Conservation (phyloP, 2,888 invertebrate species). For the Nasonovia ribisnigri region DNA sequence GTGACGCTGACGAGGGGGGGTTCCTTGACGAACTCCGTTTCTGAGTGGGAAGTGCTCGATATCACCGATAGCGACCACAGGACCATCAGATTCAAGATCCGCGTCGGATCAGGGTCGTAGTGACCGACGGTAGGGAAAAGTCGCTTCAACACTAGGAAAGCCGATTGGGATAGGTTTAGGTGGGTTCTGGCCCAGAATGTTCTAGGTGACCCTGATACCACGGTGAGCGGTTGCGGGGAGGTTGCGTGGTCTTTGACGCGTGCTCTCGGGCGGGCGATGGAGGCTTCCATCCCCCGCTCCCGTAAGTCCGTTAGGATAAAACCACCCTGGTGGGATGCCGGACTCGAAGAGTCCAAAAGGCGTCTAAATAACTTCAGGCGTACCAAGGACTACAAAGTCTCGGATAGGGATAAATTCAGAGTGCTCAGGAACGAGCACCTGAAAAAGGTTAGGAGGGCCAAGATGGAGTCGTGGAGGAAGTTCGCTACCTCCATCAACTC, state of each 20-base stretch:
- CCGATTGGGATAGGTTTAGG: conserved; percentile 8
- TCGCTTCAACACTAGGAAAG: neutral
- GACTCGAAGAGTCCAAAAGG: neutral
- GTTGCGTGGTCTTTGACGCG: neutral
- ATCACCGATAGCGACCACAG: conserved; percentile 14
- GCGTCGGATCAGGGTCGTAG: neutral
- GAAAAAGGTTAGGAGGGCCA: neutral
- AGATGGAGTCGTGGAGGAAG: neutral
- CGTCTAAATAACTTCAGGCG: neutral
- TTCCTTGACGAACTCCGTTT: neutral
- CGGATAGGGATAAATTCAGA: neutral
- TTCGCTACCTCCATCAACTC: neutral
- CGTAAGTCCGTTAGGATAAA: neutral
- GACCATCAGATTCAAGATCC: neutral
- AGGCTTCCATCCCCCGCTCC: neutral
- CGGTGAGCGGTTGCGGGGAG: neutral
- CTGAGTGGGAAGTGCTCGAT: neutral
- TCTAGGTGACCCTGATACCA: neutral
- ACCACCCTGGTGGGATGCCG: neutral
- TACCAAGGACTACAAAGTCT: neutral
- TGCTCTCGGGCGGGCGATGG: neutral
- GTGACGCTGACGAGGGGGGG: conserved; percentile 15
- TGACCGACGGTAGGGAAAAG: neutral
- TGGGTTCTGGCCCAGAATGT: neutral
- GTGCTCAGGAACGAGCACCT: neutral